Evolutionary conservation across 2,888 invertebrate species (phyloP), one percentile per base, ranked within the genome.

Genomic region (Ichneumoninae sp.): DNA sequence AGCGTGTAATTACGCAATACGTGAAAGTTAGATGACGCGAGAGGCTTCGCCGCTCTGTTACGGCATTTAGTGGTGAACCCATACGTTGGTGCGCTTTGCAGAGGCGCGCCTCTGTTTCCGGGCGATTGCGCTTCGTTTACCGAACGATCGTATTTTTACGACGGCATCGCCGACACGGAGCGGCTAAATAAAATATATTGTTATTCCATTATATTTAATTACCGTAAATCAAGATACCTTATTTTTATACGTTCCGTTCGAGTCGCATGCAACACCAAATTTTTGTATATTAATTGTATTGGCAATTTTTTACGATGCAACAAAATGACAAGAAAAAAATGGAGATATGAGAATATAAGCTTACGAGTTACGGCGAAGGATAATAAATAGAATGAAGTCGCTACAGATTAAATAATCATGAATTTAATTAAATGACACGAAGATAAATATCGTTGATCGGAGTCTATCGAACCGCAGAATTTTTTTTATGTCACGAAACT

Each of bases 1-100:
- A 33, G 66, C 60, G 30, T 52, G 66, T 40, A 76, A 68, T 76
- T 76, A 57, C 19, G 44, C 16, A 68, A 40, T 52, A 57, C 40
- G 54, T 19, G 44, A 6, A 69, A 68, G 54, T 66, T 70, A 40
- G 57, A 77, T 30, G 22, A 57, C 44, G n/a, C 26, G 54, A 40
- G 6, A 16, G 57, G 36, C 10, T 73, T 60, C 40, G 52, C 36
- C 13, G 36, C 36, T 22, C 22, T 7, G 57, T 73, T 44, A 19
- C 16, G 57, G 19, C 36, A 40, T 57, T 36, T 63, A 63, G 60
- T 30, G 60, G 33, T 63, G 30, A 63, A 16, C 33, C 60, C 33
- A 16, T 44, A 44, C 36, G 57, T 40, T n/a, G 30, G 69, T 50
- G 3, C n/a, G 30, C 26, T 52, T 50, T 19, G 33, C 2, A 33